Conservation (phyloP, 2,797 vertebrate genomes). For the Chelon labrosus region DNA sequence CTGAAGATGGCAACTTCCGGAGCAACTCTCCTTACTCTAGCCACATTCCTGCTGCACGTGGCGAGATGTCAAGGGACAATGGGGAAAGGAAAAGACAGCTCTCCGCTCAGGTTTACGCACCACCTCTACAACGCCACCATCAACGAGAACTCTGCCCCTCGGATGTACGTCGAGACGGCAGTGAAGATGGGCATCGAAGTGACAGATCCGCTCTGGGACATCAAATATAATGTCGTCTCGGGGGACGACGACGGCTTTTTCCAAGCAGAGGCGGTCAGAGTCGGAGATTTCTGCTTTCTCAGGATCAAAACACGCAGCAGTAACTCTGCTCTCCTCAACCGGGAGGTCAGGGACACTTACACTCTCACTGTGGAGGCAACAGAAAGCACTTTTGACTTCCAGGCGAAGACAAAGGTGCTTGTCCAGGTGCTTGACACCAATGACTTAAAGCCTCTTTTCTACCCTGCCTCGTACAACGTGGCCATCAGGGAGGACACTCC, state of each 20-base stretch:
- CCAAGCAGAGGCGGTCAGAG: slow-evolving; percentile 87
- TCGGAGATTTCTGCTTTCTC: slow-evolving; percentile 96
- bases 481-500: slow-evolving; percentile 89
- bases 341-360: slow-evolving; percentile 93
- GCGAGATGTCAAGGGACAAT: slow-evolving; percentile 70
- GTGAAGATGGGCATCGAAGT: slow-evolving; percentile 93
- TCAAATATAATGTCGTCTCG: slow-evolving; percentile 89
- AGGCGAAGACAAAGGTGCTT: slow-evolving; percentile 90
- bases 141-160: slow-evolving; percentile 94
- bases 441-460: slow-evolving; percentile 97
- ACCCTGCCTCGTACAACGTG: slow-evolving; percentile 93
- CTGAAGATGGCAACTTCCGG: slow-evolving; percentile 77
- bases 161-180: slow-evolving; percentile 90
- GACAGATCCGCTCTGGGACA: slow-evolving; percentile 84
- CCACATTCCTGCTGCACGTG: slow-evolving; percentile 70
- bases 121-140: slow-evolving; percentile 93
- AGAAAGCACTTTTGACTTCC: slow-evolving; percentile 84
- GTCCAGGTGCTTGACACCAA: slow-evolving; percentile 94
- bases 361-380: slow-evolving; percentile 90
- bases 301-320: slow-evolving; percentile 92
- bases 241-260: slow-evolving; percentile 90
- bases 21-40: slow-evolving; percentile 57
- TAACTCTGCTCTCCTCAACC: slow-evolving; percentile 91
- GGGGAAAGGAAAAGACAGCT: slow-evolving; percentile 80
- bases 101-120: slow-evolving; percentile 90